Percentiles rank a stretch among this genome's conserved stretches.
Conservation (phyloP, 2,797 vertebrate genomes). For the Gobio occitaniae region DNA sequence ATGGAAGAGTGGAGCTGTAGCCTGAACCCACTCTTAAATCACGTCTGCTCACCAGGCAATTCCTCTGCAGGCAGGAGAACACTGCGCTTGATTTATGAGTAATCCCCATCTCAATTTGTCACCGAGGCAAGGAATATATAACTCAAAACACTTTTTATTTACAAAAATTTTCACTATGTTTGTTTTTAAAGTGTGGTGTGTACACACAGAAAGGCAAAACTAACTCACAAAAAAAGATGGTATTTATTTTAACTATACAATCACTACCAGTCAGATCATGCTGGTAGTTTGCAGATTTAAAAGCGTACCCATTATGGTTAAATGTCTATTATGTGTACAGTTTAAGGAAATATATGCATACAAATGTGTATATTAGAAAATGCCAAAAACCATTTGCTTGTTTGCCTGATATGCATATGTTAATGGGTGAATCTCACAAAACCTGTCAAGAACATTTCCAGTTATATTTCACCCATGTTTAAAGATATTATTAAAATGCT, state of each 20-base stretch:
- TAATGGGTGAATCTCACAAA: not conserved
- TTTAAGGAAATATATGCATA: not conserved
- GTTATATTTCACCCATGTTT: not conserved
- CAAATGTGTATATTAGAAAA: not conserved
- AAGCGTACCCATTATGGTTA: not conserved
- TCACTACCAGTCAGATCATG: constrained; percentile 2
- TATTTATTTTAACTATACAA: constrained; percentile 16
- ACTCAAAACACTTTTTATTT: constrained; percentile 78
- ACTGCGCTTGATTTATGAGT: constrained; percentile 77
- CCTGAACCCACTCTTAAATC: constrained; percentile 75
- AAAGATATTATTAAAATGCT: not conserved
- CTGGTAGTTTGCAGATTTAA: not conserved
- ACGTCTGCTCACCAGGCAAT: constrained; percentile 75
- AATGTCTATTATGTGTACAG: not conserved
- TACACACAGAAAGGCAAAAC: constrained; percentile 54
- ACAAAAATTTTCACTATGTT: constrained; percentile 55
- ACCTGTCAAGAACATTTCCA: constrained; percentile 1
- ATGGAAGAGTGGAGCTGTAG: constrained; percentile 60
- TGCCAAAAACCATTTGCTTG: not conserved
- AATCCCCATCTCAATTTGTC: constrained; percentile 78
- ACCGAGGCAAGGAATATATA: constrained; percentile 75
- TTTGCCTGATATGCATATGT: not conserved
- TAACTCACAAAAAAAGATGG: not conserved
- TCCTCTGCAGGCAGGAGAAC: constrained; percentile 70
- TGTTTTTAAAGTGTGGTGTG: constrained; percentile 59